These are phyloP conservation scores for Ovibos moschatus DNA, from an alignment of 2,113 vertebrate genomes.

Conservation along the genomic window DNA sequence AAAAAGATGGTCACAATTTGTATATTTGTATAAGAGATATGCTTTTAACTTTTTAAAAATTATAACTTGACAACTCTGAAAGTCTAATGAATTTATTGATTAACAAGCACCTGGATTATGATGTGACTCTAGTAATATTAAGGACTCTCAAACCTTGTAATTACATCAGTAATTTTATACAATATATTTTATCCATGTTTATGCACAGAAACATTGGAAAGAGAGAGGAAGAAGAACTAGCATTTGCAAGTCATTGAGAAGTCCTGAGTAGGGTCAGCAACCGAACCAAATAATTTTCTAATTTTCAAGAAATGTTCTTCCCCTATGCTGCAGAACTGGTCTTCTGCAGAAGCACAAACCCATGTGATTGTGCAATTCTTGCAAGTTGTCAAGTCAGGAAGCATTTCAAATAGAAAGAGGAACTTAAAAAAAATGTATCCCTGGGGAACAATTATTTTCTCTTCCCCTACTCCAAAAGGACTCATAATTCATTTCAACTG, in stretches of 20 bases:
- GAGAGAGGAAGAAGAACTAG: background rate
- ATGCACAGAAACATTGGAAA: background rate
- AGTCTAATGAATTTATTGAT: background rate
- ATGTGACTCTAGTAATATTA: background rate
- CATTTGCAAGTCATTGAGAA: background rate
- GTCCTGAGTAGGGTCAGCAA: background rate
- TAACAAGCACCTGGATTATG: background rate
- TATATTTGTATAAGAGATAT: background rate
- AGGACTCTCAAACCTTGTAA: background rate
- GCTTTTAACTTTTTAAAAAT: background rate
- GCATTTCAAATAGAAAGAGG: constrained; percentile 46
- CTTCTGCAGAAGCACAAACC: background rate
- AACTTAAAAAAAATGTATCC: constrained; percentile 29
- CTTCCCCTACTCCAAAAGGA: background rate
- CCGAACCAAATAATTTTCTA: background rate
- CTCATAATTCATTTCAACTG: constrained; percentile 26
- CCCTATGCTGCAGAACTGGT: background rate
- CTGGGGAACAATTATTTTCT: background rate
- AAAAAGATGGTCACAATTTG: background rate
- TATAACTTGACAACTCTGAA: background rate
- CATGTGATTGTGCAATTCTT: constrained; percentile 25
- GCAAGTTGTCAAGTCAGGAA: constrained; percentile 9
- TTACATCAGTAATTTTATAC: background rate
- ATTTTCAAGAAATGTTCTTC: background rate
- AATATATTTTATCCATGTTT: background rate